phyloP scores from a whole-genome alignment of 1,140 invertebrate species.

The Conus betulinus region DNA sequence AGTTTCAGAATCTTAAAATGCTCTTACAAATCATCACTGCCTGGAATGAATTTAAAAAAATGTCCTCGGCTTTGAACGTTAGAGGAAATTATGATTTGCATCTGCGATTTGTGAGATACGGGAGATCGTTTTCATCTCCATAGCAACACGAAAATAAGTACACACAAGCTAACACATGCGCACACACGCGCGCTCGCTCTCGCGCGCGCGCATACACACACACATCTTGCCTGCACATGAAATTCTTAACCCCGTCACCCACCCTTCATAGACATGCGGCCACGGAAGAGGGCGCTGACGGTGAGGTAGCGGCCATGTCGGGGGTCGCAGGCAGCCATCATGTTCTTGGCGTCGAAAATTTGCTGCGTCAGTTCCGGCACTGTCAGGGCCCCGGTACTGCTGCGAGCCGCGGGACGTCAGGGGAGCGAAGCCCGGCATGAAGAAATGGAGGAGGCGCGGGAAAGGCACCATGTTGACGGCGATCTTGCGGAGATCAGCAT shows the following conservation, averaged over 20 bases:
- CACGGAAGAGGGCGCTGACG: conserved; percentile 81
- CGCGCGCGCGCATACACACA: too few species aligned
- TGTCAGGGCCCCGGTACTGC: conserved; percentile 76
- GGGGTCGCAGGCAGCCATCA: conserved; percentile 84
- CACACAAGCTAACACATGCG: too few species aligned
- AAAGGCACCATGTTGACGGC: conserved; percentile 98
- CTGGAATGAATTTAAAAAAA: too few species aligned
- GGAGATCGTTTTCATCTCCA: too few species aligned
- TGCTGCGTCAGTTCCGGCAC: conserved; percentile 87
- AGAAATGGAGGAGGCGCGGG: conserved; percentile 96
- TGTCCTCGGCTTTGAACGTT: too few species aligned
- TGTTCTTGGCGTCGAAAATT: conserved; percentile 86
- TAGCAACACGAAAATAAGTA: too few species aligned
- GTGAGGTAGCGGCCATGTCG: conserved; percentile 83
- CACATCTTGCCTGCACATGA: too few species aligned
- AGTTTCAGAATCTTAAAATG: too few species aligned
- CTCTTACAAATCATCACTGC: too few species aligned
- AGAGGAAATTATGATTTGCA: too few species aligned
- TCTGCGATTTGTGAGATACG: too few species aligned
- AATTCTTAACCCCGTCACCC: not conserved
- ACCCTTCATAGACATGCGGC: conserved; percentile 78
- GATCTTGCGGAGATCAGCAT: conserved; percentile 93
- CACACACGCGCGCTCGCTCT: too few species aligned
- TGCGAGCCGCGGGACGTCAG: conserved; percentile 85
- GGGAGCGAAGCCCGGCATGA: conserved; percentile 96